Base-by-base conservation (phyloP, 2,113 vertebrate species). In the Gila orcuttii region DNA sequence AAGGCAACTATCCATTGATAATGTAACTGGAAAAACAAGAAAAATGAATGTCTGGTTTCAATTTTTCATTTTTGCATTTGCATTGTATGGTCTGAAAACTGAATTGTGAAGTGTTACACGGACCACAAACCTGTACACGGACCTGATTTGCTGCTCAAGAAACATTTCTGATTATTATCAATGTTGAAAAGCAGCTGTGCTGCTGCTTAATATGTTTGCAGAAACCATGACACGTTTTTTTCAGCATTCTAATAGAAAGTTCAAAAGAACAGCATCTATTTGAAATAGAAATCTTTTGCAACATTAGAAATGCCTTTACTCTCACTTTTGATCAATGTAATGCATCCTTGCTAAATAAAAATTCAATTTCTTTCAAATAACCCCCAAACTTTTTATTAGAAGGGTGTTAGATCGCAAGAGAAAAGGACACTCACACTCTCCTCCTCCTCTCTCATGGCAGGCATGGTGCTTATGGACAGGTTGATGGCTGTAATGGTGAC, bases 391-490 rank as follows among this genome's bases (percentile, higher is more conserved):
- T 69, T 69, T 71, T 39, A 39, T 7, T 39, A 39, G 4, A 71
- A 71, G 19, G 9, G 33, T 12, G 39, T 33, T 4, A 39, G 66
- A 36, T 10, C 2, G 6, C 28, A 17, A 36, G 28, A 50, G 60
- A 75, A n/a, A 33, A 9, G 39, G 1, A 3, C 23, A 90, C 97
- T 97, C 94, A 99, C 98, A 93, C 93, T 94, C 93, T 99, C 97
- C 91, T 99, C 97, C 28, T 99, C 98, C 85, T 96, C 96, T 89
- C 98, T 96, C 94, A 99, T 94, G 89, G 95, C 96, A 33, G 98
- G 98, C 97, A 99, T 96, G 92, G 98, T 99, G 95, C 98, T 99
- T 93, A 99, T 97, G 82, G 97, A 99, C 28, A 99, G 96, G 91
- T 99, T 99, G 93, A 99, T 80, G 3, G 97, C 98, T 3, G 98